Conservation (phyloP, 2,113 vertebrate genomes). For the Rhinolophus sinicus region DNA sequence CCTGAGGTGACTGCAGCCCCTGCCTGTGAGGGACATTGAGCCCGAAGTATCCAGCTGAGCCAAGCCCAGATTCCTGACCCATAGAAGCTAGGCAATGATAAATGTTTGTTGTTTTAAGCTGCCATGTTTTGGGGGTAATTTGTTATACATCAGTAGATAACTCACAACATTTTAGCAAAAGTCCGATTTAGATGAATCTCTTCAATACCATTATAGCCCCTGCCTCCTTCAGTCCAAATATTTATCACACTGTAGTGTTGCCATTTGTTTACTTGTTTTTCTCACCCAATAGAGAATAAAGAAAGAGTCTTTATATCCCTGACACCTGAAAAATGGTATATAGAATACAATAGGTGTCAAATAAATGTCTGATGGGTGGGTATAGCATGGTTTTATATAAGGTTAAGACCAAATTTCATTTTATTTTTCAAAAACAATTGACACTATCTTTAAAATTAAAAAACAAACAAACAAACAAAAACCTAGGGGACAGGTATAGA, state of each 20-base stretch:
- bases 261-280: no score
- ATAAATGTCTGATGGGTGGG: background rate
- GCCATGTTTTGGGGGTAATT: background rate
- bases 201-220: no score
- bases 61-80: background rate
- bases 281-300: no score
- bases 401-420: slow-evolving; percentile 1
- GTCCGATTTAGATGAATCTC: no score
- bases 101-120: background rate
- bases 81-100: background rate
- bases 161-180: no score
- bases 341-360: background rate
- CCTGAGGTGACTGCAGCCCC: no score
- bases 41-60: background rate
- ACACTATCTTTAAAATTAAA: background rate
- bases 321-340: background rate
- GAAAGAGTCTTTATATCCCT: background rate
- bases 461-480: background rate
- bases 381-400: background rate
- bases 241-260: no score
- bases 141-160: background rate
- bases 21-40: no score
- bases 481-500: background rate
- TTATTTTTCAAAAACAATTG: background rate
- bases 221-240: no score